These are phyloP conservation scores for Perizoma flavofasciatum DNA, from an alignment of 2,888 invertebrate species.

Conservation along the genomic window DNA sequence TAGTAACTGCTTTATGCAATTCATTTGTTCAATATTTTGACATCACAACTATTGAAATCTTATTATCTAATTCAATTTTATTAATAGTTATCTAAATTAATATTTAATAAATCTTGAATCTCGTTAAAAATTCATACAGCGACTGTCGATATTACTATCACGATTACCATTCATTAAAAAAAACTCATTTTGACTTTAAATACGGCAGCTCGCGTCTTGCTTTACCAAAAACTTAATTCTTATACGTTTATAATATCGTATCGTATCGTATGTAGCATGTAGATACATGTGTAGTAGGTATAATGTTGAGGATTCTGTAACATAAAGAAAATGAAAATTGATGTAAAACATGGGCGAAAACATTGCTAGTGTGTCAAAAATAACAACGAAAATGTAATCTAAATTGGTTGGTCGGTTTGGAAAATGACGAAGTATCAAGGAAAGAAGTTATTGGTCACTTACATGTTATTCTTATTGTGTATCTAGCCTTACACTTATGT, in stretches of 20 bases:
- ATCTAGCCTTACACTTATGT: conserved; percentile 23
- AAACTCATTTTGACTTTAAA: conserved; percentile 2
- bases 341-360: conserved; percentile 14
- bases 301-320: conserved; percentile 21
- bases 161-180: background rate
- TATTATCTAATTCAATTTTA: conserved; percentile 16
- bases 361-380: conserved; percentile 20
- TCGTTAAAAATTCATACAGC: conserved; percentile 15
- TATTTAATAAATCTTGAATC: conserved; percentile 22
- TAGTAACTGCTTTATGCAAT: conserved; percentile 18
- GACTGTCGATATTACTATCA: conserved; percentile 3
- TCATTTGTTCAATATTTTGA: conserved; percentile 19
- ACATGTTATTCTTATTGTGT: conserved; percentile 2
- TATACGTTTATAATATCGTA: conserved; percentile 33
- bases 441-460: conserved; percentile 4
- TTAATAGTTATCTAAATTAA: conserved; percentile 7
- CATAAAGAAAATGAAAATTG: conserved; percentile 1
- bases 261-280: conserved; percentile 34
- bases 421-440: conserved; percentile 2
- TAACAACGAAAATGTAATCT: conserved; percentile 27
- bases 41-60: conserved; percentile 24
- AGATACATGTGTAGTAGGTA: conserved; percentile 28
- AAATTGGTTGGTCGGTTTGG: conserved; percentile 5
- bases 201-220: conserved; percentile 21
- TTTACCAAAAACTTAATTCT: conserved; percentile 37